Percentiles rank a stretch among this genome's conserved stretches.
Conservation (phyloP, 2,113 vertebrate genomes). For the Callionymus lyra region DNA sequence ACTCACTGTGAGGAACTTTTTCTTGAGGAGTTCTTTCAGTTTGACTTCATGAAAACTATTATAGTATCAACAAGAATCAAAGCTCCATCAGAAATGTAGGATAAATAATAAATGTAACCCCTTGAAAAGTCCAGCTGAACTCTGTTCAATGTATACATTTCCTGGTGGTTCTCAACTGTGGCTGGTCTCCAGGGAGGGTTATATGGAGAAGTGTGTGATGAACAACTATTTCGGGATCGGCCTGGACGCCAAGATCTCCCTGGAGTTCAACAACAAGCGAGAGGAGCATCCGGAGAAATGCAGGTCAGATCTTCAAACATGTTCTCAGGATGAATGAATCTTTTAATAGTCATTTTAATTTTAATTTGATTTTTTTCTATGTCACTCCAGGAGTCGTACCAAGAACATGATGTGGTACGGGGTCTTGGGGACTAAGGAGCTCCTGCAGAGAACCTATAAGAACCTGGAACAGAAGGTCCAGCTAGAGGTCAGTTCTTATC, state of each 20-base stretch:
- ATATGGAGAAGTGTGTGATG: constrained; percentile 97
- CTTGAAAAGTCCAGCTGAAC: no score
- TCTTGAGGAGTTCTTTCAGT: no score
- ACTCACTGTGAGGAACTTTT: constrained; percentile 95
- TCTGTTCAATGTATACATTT: no score
- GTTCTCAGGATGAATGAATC: no score
- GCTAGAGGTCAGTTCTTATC: constrained; percentile 86
- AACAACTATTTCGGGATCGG: constrained; percentile 98
- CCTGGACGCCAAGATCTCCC: constrained; percentile 94
- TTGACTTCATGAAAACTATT: no score
- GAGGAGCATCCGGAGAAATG: constrained; percentile 97
- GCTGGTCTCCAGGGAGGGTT: constrained; percentile 76
- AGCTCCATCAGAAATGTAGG: no score
- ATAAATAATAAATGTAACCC: no score
- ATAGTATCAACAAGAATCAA: no score
- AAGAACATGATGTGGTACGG: constrained; percentile 99
- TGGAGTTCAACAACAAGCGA: constrained; percentile 97
- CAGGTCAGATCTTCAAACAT: constrained; percentile 68
- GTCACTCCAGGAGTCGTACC: constrained; percentile 81
- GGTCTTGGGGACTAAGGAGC: constrained; percentile 90
- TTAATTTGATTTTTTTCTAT: neutral
- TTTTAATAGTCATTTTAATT: no score
- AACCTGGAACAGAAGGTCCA: constrained; percentile 97
- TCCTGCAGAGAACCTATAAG: constrained; percentile 94
- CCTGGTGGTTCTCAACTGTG: no score